phyloP scores from a whole-genome alignment of 35 echinoderm and acorn worm species.

The Lytechinus pictus region DNA sequence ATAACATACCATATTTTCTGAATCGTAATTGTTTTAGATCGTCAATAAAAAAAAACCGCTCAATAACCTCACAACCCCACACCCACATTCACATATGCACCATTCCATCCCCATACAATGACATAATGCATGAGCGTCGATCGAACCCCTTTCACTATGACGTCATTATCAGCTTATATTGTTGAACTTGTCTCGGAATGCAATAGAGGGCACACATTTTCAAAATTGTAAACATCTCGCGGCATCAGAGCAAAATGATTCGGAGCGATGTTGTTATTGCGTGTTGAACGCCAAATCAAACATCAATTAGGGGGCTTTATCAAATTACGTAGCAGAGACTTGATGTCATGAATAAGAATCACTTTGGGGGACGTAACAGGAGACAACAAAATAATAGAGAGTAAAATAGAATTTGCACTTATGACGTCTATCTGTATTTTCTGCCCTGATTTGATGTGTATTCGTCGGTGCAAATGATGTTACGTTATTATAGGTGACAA shows the following conservation, averaged over 20 bases:
- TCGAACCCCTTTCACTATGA: background rate
- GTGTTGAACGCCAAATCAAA: background rate
- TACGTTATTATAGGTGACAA: background rate
- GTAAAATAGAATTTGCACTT: background rate
- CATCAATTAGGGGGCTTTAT: background rate
- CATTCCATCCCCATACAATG: background rate
- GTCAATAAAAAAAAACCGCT: too few relatives aligned
- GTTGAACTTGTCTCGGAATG: background rate
- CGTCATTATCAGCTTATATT: background rate
- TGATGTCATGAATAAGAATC: background rate
- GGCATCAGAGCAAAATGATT: background rate
- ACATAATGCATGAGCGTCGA: background rate
- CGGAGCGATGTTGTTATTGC: background rate
- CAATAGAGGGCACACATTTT: background rate
- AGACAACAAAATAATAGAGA: background rate
- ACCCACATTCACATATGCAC: background rate
- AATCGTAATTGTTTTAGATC: too few relatives aligned
- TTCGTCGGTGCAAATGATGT: background rate
- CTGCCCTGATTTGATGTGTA: background rate
- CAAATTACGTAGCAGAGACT: background rate
- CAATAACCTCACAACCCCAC: background rate
- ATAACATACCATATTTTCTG: too few relatives aligned
- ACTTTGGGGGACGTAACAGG: background rate
- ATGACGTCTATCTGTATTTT: background rate
- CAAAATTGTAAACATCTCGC: constrained; percentile 4